Evolutionary conservation across 2,797 vertebrate genomes (phyloP).

Genomic region (Coilia nasus): DNA sequence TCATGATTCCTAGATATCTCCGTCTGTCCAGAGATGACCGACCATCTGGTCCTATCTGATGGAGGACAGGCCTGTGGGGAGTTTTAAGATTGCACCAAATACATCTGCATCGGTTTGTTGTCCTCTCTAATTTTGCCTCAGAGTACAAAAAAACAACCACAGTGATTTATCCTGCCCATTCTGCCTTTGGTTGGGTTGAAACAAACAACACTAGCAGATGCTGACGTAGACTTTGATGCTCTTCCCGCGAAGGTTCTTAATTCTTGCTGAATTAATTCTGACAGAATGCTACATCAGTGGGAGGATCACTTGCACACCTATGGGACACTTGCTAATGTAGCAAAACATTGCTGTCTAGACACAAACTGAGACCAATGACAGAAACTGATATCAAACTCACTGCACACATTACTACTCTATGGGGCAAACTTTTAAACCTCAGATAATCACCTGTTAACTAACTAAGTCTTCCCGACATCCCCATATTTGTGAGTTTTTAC

Average conservation of each 20-base stretch:
- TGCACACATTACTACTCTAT: neutral
- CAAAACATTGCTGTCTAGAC: neutral
- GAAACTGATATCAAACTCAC: neutral
- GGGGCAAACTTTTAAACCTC: no score
- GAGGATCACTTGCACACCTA: neutral
- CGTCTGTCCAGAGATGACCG: neutral
- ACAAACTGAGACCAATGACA: neutral
- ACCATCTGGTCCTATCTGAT: constrained; percentile 30
- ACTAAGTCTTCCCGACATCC: no score
- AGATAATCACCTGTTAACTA: no score
- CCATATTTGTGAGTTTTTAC: no score
- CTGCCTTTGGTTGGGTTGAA: neutral
- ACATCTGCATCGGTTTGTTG: constrained; percentile 39
- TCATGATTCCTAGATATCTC: neutral
- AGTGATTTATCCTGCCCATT: constrained; percentile 39
- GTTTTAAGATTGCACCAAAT: constrained; percentile 34
- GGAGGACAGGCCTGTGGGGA: constrained; percentile 38
- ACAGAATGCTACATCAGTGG: neutral
- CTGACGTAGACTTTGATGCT: constrained; percentile 19
- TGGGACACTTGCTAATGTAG: neutral
- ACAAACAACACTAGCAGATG: constrained; percentile 13
- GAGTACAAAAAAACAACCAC: constrained; percentile 36
- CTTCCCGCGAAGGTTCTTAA: neutral
- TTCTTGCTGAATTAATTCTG: constrained; percentile 12
- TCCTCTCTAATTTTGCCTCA: constrained; percentile 29